Conservation (phyloP, 2,113 vertebrate genomes). For the Dicentrarchus labrax region DNA sequence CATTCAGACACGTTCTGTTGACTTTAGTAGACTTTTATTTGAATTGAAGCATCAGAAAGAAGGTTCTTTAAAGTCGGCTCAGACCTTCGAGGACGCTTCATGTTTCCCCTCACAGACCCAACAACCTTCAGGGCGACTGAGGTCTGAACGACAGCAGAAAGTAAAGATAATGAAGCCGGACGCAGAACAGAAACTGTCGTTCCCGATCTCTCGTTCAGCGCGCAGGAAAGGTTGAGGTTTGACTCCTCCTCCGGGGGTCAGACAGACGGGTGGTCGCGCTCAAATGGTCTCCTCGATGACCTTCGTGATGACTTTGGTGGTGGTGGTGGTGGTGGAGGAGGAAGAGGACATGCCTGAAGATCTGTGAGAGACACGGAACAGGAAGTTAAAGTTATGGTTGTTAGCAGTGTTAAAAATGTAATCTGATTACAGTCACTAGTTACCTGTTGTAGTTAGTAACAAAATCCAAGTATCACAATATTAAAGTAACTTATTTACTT, state of each 20-base stretch:
- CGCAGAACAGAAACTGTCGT: neutral
- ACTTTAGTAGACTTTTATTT: conserved; percentile 50
- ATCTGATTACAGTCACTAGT: too few species aligned
- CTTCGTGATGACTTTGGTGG: conserved; percentile 60
- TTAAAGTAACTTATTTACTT: too few species aligned
- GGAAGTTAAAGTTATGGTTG: neutral
- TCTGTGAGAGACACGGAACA: neutral
- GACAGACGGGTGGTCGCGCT: conserved; percentile 19
- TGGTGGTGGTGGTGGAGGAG: conserved; percentile 14
- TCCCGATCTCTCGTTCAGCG: neutral
- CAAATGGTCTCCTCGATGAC: conserved; percentile 58
- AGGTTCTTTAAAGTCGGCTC: neutral
- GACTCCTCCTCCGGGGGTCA: neutral
- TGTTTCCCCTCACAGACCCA: neutral
- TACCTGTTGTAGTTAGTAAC: too few species aligned
- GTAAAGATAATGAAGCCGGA: neutral
- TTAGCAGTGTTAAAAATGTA: too few species aligned
- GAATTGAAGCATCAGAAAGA: conserved; percentile 6
- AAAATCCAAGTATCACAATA: too few species aligned
- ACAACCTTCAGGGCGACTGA: neutral
- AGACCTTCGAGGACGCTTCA: neutral
- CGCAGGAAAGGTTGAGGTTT: too few species aligned
- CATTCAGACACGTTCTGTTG: neutral
- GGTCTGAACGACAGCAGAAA: neutral
- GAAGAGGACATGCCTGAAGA: neutral